A percentile compares a stretch with the other conserved stretches of the same genome.
Evolutionary conservation across 35 echinoderm and acorn worm genomes (phyloP).

Genomic region (Eucidaris tribuloides): DNA sequence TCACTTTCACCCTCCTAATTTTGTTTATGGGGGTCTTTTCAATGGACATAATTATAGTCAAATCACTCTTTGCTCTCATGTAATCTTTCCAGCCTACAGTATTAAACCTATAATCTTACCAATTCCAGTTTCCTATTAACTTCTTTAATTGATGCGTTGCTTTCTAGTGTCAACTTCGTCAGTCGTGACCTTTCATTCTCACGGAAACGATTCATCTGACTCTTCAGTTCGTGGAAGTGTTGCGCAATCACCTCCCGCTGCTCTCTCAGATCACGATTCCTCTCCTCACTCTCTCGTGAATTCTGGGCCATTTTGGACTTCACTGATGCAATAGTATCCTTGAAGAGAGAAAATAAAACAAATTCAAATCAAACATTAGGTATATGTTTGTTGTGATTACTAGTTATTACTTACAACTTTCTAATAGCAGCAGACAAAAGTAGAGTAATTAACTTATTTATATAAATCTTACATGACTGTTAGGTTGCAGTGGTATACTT

Average conservation of each 20-base stretch:
- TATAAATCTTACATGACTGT: too few relatives aligned
- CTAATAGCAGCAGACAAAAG: too few relatives aligned
- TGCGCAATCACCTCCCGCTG: constrained; percentile 83
- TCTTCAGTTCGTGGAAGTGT: constrained; percentile 95
- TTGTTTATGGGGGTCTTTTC: too few relatives aligned
- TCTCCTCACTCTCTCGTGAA: constrained; percentile 87
- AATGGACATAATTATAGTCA: too few relatives aligned
- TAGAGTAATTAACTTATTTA: too few relatives aligned
- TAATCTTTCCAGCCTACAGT: too few relatives aligned
- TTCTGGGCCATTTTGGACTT: constrained; percentile 98
- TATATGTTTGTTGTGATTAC: too few relatives aligned
- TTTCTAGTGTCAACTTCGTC: constrained; percentile 85
- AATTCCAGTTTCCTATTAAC: constrained; percentile 76
- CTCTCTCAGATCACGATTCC: constrained; percentile 80
- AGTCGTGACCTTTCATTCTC: constrained; percentile 81
- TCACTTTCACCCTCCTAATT: too few relatives aligned
- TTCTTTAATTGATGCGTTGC: constrained; percentile 79
- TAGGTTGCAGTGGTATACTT: too few relatives aligned
- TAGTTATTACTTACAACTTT: too few relatives aligned
- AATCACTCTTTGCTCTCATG: too few relatives aligned
- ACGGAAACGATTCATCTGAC: constrained; percentile 89
- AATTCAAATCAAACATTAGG: neutral
- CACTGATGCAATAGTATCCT: constrained; percentile 93
- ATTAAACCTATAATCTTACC: too few relatives aligned
- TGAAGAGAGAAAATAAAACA: neutral